Evolutionary conservation across 2,113 vertebrate genomes (phyloP), one percentile per base, ranked within the genome.

Genomic region (Toxotes chatareus): DNA sequence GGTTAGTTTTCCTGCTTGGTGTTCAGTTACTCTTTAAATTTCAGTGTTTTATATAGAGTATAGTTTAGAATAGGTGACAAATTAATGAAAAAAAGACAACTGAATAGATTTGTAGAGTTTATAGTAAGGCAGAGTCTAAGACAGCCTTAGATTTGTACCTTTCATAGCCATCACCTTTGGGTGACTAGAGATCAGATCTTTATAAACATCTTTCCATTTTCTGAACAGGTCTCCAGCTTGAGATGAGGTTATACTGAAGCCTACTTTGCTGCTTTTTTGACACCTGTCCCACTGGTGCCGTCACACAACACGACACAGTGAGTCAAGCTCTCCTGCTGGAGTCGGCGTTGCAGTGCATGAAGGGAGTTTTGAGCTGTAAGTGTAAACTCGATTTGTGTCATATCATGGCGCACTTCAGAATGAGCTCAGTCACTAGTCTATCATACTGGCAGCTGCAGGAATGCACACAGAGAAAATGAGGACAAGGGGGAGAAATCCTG

Each of bases 331-430:
- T 86, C 32, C 75, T 73, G 83, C 69, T 34, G 70, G 76, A 81
- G 71, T 53, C 19, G 16, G 38, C 17, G 71, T 36, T 34, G 36
- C 11, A 16, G 40, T 14, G 73, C 53, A 67, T 70, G 72, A 74
- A 76, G 86, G 44, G 59, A 65, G 56, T 79, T 72, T 71, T 51
- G 68, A 83, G 75, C 69, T 82, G 66, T 65, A 27, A 89, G 80
- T n/a, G 55, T 76, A 71, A 89, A 87, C 76, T 81, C 63, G 69
- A 88, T 88, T 80, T 83, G 80, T 88, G 88, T 89, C 85, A 86
- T 51, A 76, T 78, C 77, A 65, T 40, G 80, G 74, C 87, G 79
- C 78, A 38, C 71, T 90, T 81, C 70, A 89, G 71, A 83, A 87
- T 68, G 70, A 89, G 86, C 87, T 87, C 86, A 85, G 86, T 89